Base-by-base conservation (phyloP, 1,140 invertebrate genomes). In the Phymorhynchus buccinoides region DNA sequence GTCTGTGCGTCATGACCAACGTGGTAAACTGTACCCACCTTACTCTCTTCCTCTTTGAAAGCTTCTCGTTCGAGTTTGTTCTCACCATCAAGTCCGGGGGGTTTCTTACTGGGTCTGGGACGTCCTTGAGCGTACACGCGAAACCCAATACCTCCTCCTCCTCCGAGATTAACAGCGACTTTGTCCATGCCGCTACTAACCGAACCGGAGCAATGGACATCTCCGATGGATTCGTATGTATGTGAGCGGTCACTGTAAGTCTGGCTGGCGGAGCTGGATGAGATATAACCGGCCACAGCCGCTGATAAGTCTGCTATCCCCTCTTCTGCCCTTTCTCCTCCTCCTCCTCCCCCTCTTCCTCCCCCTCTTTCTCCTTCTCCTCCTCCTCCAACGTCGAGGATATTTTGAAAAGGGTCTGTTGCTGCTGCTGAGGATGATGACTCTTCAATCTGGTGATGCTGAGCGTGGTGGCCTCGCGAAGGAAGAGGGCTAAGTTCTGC, bases 191-290 rank as follows among this genome's bases (percentile, higher is more conserved):
- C 85, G 80, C 35, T 82, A 22, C 81, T 75, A 27, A 41, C 9
- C n/a, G 81, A 62, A 30, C 77, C 85, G 56, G 56, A 62, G 56
- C 56, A 86, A 18, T 84, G 80, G 0, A 37, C 71, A 81, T 87
- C 86, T 6, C 86, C 86, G 39, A 87, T 87, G 27, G 84, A 85
- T 81, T 87, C 86, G 81, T 87, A 87, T 2, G 85, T 84, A 41
- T 84, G 86, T 0, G 84, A 85, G n/a, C 84, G 37, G 77, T 87
- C 84, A 39, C 86, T 87, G 84, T 85, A 85, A 62, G 71, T 80
- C 56, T 80, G 78, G 77, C 83, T 85, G 68, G 84, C 82, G n/a
- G 84, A 77, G 48, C 80, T 87, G 84, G 84, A 87, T 30, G 75
- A 81, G 30, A 41, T 42, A 66, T 83, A 83, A 3, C 66, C 81